phyloP scores from a whole-genome alignment of 2,113 vertebrate species.

The Brachionichthys hirsutus region DNA sequence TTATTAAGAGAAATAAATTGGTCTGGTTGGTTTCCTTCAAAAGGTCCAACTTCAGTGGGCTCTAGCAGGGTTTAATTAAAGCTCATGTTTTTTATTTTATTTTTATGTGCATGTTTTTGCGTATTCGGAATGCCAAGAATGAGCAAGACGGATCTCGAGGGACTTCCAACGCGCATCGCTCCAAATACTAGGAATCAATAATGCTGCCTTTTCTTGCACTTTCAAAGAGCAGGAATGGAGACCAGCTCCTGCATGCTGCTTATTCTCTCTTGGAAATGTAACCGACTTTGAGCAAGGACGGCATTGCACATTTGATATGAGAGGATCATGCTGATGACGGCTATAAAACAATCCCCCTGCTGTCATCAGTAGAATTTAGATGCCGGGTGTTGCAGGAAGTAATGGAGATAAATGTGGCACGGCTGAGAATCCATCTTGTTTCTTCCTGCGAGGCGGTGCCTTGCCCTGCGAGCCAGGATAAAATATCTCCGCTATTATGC shows the following conservation, averaged over 20 bases:
- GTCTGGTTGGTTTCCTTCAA: no score
- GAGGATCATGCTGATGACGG: slow-evolving; percentile 51
- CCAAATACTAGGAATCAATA: slow-evolving; percentile 24
- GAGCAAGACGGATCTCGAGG: slow-evolving; percentile 1
- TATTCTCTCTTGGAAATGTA: slow-evolving; percentile 25
- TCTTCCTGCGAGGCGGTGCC: slow-evolving; percentile 41
- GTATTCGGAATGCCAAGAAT: slow-evolving; percentile 14
- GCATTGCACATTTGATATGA: slow-evolving; percentile 53
- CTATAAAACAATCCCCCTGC: slow-evolving; percentile 27
- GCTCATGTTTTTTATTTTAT: no score
- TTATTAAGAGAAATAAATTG: no score
- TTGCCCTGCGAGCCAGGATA: slow-evolving; percentile 49
- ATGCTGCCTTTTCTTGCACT: not conserved
- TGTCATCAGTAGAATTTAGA: slow-evolving; percentile 34
- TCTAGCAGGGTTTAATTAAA: no score
- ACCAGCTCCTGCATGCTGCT: not conserved
- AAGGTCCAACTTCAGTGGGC: no score
- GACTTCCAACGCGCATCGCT: slow-evolving; percentile 18
- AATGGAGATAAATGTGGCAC: slow-evolving; percentile 60
- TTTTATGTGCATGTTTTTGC: not conserved
- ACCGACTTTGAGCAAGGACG: slow-evolving; percentile 36
- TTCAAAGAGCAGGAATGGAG: slow-evolving; percentile 22
- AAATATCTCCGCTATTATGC: slow-evolving; percentile 54
- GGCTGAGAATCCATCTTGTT: slow-evolving; percentile 59
- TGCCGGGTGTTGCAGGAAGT: slow-evolving; percentile 56